Evolutionary conservation across 1,140 invertebrate species (phyloP), one percentile per base, ranked within the genome.

Genomic region (Drosophila seguyi): DNA sequence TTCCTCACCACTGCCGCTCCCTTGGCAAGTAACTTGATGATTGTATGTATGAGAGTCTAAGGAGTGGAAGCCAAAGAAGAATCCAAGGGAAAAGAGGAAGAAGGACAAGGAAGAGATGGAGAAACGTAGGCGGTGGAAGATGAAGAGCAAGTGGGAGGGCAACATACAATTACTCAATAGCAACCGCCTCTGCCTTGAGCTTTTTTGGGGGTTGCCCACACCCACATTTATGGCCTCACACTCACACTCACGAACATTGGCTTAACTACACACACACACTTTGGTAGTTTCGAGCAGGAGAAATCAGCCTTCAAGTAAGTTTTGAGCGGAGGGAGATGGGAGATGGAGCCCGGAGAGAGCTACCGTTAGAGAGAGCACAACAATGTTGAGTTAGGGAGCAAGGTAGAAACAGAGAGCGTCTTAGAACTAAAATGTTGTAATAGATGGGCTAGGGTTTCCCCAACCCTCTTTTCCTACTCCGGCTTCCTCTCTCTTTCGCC

Each of bases 151-250:
- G 34, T 31, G 60, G 67, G 76, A 31, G 47, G 53, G 22, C 18
- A 71, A 81, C 79, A 75, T 81, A 88, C 85, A 88, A 88, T 88
- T 88, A 88, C 84, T 88, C 84, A 88, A 88, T 88, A 88, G 77
- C 85, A 72, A 67, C 72, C 72, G 73, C 77, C 75, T 55, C 52
- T 44, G 50, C 73, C 58, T 73, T 85, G 77, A 85, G 81, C 81
- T 78, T 87, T 71, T 87, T 88, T 84, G 85, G 85, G 83, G 84
- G 85, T 88, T 78, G 85, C 72, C 80, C 34, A 41, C 34, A 61
- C 72, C 47, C 48, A 59, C 72, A 72, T 22, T 36, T 53, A 53
- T 53, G 22, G 61, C 52, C 44, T 20, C 39, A 61, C 63, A 45
- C 20, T 25, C 22, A 63, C 47, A 52, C 63, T 44, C 55, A 67